Conservation (phyloP, 2,888 invertebrate genomes). For the Papilio protenor region DNA sequence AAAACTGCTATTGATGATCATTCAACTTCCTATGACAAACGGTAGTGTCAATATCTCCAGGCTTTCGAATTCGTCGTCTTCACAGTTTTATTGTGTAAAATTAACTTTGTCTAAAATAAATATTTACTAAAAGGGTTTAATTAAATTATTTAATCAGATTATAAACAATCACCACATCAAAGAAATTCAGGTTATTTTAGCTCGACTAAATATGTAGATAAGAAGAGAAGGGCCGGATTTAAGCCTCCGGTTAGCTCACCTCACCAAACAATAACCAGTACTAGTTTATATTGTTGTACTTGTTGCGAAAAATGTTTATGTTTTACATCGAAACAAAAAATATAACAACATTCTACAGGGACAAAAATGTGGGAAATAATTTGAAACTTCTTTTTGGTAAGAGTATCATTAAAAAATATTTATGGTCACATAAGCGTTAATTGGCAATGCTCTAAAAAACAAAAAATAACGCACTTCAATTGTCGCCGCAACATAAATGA, state of each 20-base stretch:
- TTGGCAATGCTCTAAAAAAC: constrained; percentile 18
- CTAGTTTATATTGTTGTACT: neutral
- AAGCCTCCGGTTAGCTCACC: neutral
- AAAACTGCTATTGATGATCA: neutral
- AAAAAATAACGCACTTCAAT: constrained; percentile 14
- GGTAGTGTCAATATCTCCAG: neutral
- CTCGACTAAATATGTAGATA: neutral
- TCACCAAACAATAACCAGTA: neutral
- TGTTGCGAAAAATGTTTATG: neutral
- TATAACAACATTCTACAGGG: neutral
- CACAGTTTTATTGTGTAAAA: neutral
- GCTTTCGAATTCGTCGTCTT: neutral
- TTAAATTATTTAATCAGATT: neutral
- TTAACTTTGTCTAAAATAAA: neutral
- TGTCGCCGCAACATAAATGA: neutral
- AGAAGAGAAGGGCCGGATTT: constrained; percentile 10
- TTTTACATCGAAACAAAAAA: neutral
- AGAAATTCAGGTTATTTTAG: neutral
- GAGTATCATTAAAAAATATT: constrained; percentile 26
- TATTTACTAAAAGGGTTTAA: neutral
- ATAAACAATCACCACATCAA: no score
- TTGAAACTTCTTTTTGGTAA: constrained; percentile 12
- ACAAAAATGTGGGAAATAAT: neutral
- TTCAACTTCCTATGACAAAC: neutral
- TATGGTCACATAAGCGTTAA: constrained; percentile 25